Evolutionary conservation across 2,888 invertebrate genomes (phyloP).

Genomic region (Lissonota sp.): DNA sequence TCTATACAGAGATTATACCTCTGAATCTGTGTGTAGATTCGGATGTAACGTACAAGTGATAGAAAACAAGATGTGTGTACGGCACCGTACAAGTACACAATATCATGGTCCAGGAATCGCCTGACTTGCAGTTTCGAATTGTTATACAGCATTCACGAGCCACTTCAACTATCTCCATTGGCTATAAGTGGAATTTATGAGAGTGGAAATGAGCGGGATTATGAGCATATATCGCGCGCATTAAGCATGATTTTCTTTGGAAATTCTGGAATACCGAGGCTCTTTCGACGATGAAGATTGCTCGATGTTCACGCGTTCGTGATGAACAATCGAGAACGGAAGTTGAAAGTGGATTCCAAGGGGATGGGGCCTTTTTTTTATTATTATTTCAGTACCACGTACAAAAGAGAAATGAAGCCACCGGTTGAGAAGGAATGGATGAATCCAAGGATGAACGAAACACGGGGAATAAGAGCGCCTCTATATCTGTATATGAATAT

Average conservation of each 20-base stretch:
- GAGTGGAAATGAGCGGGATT: neutral
- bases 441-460: conserved; percentile 13
- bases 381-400: neutral
- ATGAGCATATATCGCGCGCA: neutral
- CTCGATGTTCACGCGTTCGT: neutral
- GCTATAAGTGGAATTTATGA: conserved; percentile 2
- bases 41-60: conserved; percentile 27
- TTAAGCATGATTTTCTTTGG: neutral
- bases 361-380: neutral
- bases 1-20: conserved; percentile 38
- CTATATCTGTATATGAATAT: conserved; percentile 4
- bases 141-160: conserved; percentile 12
- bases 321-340: neutral
- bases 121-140: neutral
- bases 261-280: neutral
- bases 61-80: neutral
- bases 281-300: neutral
- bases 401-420: conserved; percentile 36
- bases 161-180: conserved; percentile 26
- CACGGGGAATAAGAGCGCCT: conserved; percentile 2
- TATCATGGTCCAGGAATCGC: conserved; percentile 47
- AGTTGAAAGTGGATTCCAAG: neutral
- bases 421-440: neutral
- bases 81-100: conserved; percentile 27
- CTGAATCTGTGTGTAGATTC: conserved; percentile 1